Base-by-base conservation (phyloP, 2,113 vertebrate genomes). In the Buteo buteo region DNA sequence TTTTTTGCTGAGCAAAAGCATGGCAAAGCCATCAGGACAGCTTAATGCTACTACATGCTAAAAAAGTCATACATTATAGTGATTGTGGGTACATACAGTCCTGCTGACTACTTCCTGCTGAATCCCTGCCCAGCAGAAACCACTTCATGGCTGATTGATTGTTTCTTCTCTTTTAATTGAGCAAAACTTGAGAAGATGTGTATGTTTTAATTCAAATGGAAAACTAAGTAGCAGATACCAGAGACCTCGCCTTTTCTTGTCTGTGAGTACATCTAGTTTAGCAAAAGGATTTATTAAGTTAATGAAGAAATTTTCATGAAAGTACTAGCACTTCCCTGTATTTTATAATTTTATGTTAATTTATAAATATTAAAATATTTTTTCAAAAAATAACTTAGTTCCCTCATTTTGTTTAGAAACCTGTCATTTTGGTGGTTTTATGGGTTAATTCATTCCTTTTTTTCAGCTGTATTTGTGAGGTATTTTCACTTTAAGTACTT, bases 1-100 rank as follows among this genome's bases (percentile, higher is more conserved):
- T 91, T 90, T 93, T 91, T 71, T 84, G 84, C 70, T 90, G 84
- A 92, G 92, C 82, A 76, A 83, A 93, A 85, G 70, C 80, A 80
- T 47, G 74, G 85, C 95, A 74, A 49, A 86, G 89, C 85, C 72
- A 76, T 88, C 85, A 78, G 82, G 70, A 62, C 73, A 86, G 34
- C 77, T 89, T 66, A 61, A 80, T 74, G 84, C 92, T 73, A 42
- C 83, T 73, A 47, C 88, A 82, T 87, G 78, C 81, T 89, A 79
- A 91, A 88, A 90, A 87, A 92, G 52, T 55, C 72, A 32, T 92
- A 80, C 61, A 19, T 82, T 90, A 7, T 18, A 64, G 74, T 44
- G 93, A 55, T 34, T 86, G 69, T 67, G 87, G 90, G 82, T 73
- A 55, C 58, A 40, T 29, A 13, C 25, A 90, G 73, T 76, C 65